phyloP scores from a whole-genome alignment of 2,888 invertebrate species.

The Melangyna quadrimaculata region DNA sequence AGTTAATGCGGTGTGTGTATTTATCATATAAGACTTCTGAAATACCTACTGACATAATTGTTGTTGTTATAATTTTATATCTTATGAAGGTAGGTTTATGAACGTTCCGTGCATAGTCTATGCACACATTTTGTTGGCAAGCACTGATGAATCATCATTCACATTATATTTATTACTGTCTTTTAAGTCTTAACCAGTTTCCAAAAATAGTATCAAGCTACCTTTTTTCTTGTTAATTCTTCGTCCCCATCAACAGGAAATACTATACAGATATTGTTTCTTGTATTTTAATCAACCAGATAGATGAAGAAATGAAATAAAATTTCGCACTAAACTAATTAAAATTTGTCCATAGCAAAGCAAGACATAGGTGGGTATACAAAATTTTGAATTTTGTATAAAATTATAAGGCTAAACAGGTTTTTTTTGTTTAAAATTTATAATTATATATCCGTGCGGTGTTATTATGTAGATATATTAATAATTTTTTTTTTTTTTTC shows the following conservation, averaged over 20 bases:
- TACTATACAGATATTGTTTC: slow-evolving; percentile 45
- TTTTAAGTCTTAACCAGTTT: slow-evolving; percentile 49
- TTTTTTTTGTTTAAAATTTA: not conserved
- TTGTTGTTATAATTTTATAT: not conserved
- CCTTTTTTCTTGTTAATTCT: slow-evolving; percentile 44
- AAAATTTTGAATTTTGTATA: not conserved
- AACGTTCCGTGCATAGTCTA: no score
- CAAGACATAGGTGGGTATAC: not conserved
- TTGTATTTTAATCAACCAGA: not conserved
- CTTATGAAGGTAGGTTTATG: not conserved
- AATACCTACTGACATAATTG: not conserved
- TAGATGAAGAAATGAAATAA: not conserved
- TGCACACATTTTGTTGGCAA: not conserved
- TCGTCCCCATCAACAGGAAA: slow-evolving; percentile 61
- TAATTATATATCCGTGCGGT: not conserved
- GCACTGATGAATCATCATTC: slow-evolving; percentile 46
- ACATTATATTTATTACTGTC: not conserved
- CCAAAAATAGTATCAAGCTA: slow-evolving; percentile 61
- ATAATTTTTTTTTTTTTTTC: slow-evolving; percentile 1
- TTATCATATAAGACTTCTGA: not conserved
- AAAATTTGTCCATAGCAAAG: not conserved
- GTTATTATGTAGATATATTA: slow-evolving; percentile 16
- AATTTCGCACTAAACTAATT: slow-evolving; percentile 4
- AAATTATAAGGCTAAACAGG: slow-evolving; percentile 14
- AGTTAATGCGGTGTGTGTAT: not conserved